Evolutionary conservation across 2,113 vertebrate species (phyloP).

Genomic region (Ovis aries): DNA sequence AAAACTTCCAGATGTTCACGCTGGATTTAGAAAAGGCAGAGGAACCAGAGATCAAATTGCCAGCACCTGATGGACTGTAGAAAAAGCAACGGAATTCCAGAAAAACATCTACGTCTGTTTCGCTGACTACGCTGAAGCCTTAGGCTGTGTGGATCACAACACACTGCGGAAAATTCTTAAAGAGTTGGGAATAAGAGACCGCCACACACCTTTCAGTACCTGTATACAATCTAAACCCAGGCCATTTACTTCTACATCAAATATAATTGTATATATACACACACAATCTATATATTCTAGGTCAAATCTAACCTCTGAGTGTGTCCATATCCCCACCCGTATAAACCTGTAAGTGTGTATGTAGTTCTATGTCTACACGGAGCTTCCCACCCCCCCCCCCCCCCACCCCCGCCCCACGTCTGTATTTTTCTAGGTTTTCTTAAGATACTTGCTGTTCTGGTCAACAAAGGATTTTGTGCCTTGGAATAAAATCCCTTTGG

Average conservation of each 20-base stretch:
- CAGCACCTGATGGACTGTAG: background rate
- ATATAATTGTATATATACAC: background rate
- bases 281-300: background rate
- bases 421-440: background rate
- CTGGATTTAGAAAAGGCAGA: background rate
- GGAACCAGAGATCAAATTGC: background rate
- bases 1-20: background rate
- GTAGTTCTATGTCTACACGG: accelerated
- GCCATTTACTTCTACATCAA: background rate
- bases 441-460: background rate
- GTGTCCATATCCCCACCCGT: too few relatives aligned
- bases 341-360: accelerated
- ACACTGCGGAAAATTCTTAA: background rate
- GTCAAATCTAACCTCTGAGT: too few relatives aligned
- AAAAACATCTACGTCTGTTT: background rate
- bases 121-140: background rate
- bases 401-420: accelerated
- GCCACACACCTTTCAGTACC: accelerated
- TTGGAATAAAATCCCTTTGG: background rate
- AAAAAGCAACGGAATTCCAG: background rate
- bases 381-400: background rate
- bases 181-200: background rate
- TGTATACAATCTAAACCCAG: background rate
- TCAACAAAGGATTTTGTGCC: background rate
- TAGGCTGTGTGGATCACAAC: background rate